phyloP scores from a whole-genome alignment of 2,888 invertebrate genomes.

The Muschampia plurimacula region DNA sequence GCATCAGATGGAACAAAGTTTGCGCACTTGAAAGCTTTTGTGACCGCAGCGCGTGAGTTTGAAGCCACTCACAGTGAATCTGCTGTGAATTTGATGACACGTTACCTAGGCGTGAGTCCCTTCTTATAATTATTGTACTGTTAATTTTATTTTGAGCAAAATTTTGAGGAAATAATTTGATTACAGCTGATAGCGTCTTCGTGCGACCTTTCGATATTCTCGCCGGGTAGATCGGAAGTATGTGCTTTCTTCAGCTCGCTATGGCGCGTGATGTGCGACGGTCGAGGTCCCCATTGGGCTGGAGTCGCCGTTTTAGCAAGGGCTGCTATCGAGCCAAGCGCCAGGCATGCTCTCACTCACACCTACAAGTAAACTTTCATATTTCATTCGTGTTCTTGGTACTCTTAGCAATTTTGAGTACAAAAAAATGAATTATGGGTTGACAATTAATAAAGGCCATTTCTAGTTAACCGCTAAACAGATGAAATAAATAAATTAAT shows the following conservation, averaged over 20 bases:
- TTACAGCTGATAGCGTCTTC: slow-evolving; percentile 88
- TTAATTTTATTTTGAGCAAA: not conserved
- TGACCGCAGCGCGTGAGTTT: slow-evolving; percentile 81
- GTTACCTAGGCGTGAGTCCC: slow-evolving; percentile 78
- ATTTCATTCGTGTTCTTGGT: too few relatives aligned
- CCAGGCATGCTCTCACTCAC: slow-evolving; percentile 87
- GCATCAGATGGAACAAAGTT: slow-evolving; percentile 71
- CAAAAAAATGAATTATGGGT: too few relatives aligned
- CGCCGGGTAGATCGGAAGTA: slow-evolving; percentile 87
- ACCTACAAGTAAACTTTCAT: slow-evolving; percentile 83
- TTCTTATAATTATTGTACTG: not conserved
- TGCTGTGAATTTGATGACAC: slow-evolving; percentile 80
- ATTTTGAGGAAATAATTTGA: not conserved
- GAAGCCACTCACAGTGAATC: slow-evolving; percentile 82
- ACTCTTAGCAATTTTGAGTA: too few relatives aligned
- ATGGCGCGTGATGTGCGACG: slow-evolving; percentile 87
- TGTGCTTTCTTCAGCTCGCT: slow-evolving; percentile 89
- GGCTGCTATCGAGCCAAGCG: slow-evolving; percentile 87
- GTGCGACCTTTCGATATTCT: slow-evolving; percentile 88
- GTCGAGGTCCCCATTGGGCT: slow-evolving; percentile 87
- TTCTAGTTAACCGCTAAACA: too few relatives aligned
- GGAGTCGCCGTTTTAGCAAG: slow-evolving; percentile 88
- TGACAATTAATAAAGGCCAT: too few relatives aligned
- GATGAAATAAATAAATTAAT: too few relatives aligned
- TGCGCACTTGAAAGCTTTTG: slow-evolving; percentile 82